These are phyloP conservation scores for Hemistola chrysoprasaria DNA, from an alignment of 2,888 invertebrate species.

Conservation along the genomic window DNA sequence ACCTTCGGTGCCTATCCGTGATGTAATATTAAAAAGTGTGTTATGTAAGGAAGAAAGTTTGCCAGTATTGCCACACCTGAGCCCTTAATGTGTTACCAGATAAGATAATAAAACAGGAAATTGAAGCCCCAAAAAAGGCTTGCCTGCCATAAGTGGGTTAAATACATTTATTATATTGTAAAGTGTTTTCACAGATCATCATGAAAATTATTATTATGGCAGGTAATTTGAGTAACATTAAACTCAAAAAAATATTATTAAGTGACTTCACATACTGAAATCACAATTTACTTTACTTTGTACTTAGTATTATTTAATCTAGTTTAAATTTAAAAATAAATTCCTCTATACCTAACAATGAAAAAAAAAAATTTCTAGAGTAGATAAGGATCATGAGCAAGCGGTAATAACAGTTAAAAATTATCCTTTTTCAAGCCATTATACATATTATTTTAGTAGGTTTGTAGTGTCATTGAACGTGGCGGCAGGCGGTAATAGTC, in stretches of 20 bases:
- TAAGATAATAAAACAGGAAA: conserved; percentile 13
- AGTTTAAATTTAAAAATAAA: no score
- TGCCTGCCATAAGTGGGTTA: conserved; percentile 9
- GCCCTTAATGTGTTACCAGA: conserved; percentile 21
- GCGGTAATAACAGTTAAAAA: no score
- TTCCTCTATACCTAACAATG: no score
- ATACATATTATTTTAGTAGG: no score
- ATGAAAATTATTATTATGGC: conserved; percentile 17
- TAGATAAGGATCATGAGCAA: no score
- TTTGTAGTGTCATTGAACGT: no score
- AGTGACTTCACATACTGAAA: no score
- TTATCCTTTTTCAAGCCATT: no score
- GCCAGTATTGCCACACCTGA: conserved; percentile 25
- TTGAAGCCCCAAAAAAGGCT: conserved; percentile 8
- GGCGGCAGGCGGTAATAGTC: no score
- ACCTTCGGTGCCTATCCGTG: conserved; percentile 32
- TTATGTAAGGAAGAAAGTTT: conserved; percentile 44
- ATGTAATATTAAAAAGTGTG: conserved; percentile 38
- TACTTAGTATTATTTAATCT: no score
- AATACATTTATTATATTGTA: conserved; percentile 6
- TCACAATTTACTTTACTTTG: conserved; percentile 29
- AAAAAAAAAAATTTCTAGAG: no score
- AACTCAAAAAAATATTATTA: conserved; percentile 27
- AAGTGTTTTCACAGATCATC: conserved; percentile 17
- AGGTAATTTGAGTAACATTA: conserved; percentile 25